Evolutionary conservation across 2,797 vertebrate genomes (phyloP).

Genomic region (Tangara arthus): DNA sequence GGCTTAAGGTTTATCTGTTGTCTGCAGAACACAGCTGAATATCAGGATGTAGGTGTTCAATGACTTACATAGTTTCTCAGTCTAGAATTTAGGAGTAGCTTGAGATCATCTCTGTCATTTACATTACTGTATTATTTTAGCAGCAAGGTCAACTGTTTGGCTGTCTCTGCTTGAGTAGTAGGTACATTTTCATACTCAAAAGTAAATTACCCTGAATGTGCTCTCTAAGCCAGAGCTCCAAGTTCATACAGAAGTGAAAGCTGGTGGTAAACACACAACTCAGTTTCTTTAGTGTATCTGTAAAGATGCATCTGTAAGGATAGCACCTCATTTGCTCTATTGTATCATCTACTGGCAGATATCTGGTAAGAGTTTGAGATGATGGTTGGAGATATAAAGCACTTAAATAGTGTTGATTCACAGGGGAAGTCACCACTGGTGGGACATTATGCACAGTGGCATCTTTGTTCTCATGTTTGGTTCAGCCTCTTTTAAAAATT

Average conservation of each 20-base stretch:
- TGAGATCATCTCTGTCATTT: neutral
- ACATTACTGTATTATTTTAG: neutral
- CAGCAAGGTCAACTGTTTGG: neutral
- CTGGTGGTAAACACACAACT: neutral
- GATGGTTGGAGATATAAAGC: neutral
- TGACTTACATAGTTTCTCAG: neutral
- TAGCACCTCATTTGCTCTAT: neutral
- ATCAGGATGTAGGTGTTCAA: neutral
- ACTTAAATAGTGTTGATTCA: neutral
- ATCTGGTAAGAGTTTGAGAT: neutral
- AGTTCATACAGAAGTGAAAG: neutral
- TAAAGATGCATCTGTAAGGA: neutral
- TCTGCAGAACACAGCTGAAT: neutral
- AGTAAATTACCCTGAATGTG: neutral
- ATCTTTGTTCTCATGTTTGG: neutral
- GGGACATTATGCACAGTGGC: accelerated
- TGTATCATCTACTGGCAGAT: neutral
- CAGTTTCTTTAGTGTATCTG: neutral
- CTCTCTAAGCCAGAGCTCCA: neutral
- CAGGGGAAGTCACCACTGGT: neutral
- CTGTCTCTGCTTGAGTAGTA: neutral
- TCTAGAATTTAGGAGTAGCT: neutral
- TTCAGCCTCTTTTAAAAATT: neutral
- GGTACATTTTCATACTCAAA: neutral
- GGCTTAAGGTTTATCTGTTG: no score